A percentile compares a stretch with the other conserved stretches of the same genome.
phyloP scores from a whole-genome alignment of 2,888 invertebrate species.

The Siphonodentalium dalli region DNA sequence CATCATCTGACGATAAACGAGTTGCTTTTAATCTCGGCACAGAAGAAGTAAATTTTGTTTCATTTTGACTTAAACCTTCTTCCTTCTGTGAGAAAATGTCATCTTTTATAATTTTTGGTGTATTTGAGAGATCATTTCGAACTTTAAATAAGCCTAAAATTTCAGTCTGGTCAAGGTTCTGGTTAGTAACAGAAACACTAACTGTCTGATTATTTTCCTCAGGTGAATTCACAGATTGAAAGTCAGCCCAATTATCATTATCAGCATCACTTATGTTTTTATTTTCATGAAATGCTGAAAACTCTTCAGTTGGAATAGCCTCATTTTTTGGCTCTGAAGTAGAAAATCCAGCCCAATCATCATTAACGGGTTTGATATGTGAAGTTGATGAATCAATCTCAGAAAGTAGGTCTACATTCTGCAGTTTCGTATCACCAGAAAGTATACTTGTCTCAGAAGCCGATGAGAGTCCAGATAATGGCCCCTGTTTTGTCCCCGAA shows the following conservation, averaged over 20 bases:
- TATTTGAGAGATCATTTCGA: slow-evolving; percentile 38
- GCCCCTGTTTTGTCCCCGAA: too few species aligned
- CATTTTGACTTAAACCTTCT: too few species aligned
- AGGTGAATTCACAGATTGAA: too few species aligned
- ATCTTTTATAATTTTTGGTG: too few species aligned
- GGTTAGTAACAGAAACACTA: slow-evolving; percentile 43
- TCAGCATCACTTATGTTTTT: background rate
- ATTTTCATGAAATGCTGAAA: slow-evolving; percentile 4
- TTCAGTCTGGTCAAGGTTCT: slow-evolving; percentile 39
- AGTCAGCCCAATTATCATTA: slow-evolving; percentile 37
- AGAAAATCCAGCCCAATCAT: slow-evolving; percentile 36
- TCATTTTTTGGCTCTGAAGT: slow-evolving; percentile 3
- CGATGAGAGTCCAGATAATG: too few species aligned
- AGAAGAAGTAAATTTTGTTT: background rate
- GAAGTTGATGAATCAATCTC: too few species aligned
- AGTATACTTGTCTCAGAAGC: too few species aligned
- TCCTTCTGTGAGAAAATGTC: too few species aligned
- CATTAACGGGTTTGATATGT: too few species aligned
- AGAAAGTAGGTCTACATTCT: too few species aligned
- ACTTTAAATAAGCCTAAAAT: slow-evolving; percentile 50
- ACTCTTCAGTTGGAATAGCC: slow-evolving; percentile 6
- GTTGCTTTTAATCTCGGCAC: background rate
- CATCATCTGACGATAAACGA: background rate
- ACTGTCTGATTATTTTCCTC: too few species aligned
- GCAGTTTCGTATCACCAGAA: too few species aligned